These are phyloP conservation scores for Rosalia funebris DNA, from an alignment of 2,888 invertebrate species.

Conservation along the genomic window DNA sequence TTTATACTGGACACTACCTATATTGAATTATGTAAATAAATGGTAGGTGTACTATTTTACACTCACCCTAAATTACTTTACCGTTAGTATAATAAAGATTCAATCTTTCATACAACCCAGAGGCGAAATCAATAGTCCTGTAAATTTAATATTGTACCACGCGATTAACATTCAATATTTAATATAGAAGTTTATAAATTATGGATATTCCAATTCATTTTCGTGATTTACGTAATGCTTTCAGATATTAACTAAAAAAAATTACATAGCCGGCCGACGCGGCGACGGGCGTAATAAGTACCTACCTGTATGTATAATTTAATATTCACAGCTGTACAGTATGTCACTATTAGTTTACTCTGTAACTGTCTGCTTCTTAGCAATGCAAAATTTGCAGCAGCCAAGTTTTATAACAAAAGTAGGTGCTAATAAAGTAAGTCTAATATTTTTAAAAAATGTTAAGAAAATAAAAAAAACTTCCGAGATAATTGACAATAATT, in stretches of 20 bases:
- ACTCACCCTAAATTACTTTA: neutral
- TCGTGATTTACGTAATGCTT: neutral
- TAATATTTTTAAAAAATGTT: no score
- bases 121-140: slow-evolving; percentile 9
- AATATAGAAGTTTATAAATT: slow-evolving; percentile 8
- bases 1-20: neutral
- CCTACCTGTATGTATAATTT: no score
- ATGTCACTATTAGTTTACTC: no score
- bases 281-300: no score
- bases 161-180: slow-evolving; percentile 11
- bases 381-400: no score
- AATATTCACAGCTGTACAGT: no score
- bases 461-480: no score
- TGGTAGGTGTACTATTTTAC: no score
- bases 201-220: slow-evolving; percentile 11
- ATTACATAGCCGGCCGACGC: neutral
- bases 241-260: slow-evolving; percentile 1
- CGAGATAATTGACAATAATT: no score
- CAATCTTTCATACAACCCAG: neutral
- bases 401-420: no score
- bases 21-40: neutral
- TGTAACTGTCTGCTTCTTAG: no score
- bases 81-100: neutral
- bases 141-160: slow-evolving; percentile 15
- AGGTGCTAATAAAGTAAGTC: no score